Evolutionary conservation across 2,888 invertebrate species (phyloP).

Genomic region (Drosophila pseudotakahashii): DNA sequence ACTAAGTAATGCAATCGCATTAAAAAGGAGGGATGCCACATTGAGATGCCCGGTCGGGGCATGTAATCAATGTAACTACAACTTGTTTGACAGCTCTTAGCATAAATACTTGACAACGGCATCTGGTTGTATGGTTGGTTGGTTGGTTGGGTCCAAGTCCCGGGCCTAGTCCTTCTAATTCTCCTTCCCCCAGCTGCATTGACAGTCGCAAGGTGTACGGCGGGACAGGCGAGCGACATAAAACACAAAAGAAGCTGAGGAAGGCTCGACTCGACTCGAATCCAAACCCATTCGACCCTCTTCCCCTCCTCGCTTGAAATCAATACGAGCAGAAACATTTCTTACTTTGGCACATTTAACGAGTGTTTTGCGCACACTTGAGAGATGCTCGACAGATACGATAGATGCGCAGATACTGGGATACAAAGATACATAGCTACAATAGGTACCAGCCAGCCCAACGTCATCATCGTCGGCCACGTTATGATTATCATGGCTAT

Average conservation of each 20-base stretch:
- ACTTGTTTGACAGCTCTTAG: slow-evolving; percentile 80
- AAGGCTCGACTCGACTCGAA: slow-evolving; percentile 38
- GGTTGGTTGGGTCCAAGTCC: background rate
- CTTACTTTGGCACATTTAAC: slow-evolving; percentile 78
- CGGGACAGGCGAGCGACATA: slow-evolving; percentile 62
- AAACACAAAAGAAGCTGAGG: slow-evolving; percentile 45
- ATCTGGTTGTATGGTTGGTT: slow-evolving; percentile 6
- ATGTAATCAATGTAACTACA: slow-evolving; percentile 78
- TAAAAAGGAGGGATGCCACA: slow-evolving; percentile 34
- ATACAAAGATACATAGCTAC: slow-evolving; percentile 26
- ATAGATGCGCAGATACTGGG: slow-evolving; percentile 40
- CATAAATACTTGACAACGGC: slow-evolving; percentile 73
- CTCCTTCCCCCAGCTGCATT: slow-evolving; percentile 30
- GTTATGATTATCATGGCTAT: slow-evolving; percentile 43
- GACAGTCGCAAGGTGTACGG: slow-evolving; percentile 61
- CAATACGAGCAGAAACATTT: slow-evolving; percentile 57
- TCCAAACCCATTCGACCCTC: slow-evolving; percentile 18
- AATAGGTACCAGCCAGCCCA: slow-evolving; percentile 40
- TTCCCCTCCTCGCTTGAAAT: slow-evolving; percentile 36
- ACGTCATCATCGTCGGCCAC: slow-evolving; percentile 67
- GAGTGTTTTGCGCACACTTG: slow-evolving; percentile 76
- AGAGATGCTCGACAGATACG: slow-evolving; percentile 44
- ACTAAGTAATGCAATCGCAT: slow-evolving; percentile 69
- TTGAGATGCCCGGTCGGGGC: slow-evolving; percentile 37
- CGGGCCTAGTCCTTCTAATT: slow-evolving; percentile 17